Evolutionary conservation across 2,113 vertebrate genomes (phyloP).

Genomic region (Heliornis fulica): DNA sequence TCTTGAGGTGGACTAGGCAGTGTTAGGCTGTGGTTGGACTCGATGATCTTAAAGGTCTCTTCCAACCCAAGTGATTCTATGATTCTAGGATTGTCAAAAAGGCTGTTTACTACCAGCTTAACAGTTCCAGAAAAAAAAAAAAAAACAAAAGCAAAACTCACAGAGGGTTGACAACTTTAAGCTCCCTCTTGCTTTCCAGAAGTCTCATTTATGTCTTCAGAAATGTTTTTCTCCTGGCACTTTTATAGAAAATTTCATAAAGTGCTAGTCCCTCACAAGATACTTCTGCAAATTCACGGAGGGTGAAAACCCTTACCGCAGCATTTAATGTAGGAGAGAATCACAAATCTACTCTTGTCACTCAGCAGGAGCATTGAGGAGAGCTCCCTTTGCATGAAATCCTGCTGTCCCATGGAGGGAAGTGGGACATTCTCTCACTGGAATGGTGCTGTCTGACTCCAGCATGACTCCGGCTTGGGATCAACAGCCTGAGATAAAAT

Average conservation of each 20-base stretch:
- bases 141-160: background rate
- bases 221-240: background rate
- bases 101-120: background rate
- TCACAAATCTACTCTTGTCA: background rate
- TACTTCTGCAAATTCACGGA: background rate
- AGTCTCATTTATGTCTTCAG: background rate
- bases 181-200: background rate
- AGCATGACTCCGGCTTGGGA: background rate
- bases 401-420: background rate
- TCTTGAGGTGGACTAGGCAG: no score
- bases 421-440: background rate
- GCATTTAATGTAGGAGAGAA: background rate
- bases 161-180: background rate
- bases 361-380: background rate
- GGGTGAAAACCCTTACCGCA: background rate
- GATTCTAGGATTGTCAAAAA: no score
- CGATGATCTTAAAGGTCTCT: no score
- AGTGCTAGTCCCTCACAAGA: background rate
- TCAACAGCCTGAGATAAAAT: background rate
- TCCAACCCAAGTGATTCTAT: no score
- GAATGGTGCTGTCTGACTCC: background rate
- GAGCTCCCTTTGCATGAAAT: background rate
- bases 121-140: background rate
- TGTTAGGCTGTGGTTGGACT: no score
- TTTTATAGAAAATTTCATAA: background rate